These are phyloP conservation scores for Acheta domesticus DNA, from an alignment of 2,888 invertebrate species.

Conservation along the genomic window DNA sequence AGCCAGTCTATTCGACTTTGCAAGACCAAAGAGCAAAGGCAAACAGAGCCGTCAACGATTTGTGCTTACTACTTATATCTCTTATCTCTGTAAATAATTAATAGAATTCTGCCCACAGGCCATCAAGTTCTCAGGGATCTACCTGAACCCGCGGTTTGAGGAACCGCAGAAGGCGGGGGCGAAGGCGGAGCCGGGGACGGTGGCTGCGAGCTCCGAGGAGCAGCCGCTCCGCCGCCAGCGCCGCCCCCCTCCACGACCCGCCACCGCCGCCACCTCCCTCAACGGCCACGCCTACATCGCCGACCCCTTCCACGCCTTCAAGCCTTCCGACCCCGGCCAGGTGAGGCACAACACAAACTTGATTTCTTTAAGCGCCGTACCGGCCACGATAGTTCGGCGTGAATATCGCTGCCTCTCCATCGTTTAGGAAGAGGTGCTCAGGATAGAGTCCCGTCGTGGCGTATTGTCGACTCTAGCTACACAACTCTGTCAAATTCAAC, in stretches of 20 bases:
- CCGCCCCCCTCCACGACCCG: neutral
- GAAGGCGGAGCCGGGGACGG: neutral
- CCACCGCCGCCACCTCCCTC: neutral
- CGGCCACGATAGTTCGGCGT: no score
- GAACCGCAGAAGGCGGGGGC: neutral
- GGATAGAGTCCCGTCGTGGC: no score
- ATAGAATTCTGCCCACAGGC: neutral
- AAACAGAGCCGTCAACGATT: no score
- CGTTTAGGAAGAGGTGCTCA: no score
- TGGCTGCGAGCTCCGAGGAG: neutral
- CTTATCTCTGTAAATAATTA: no score
- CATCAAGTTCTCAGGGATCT: neutral
- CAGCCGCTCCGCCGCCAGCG: neutral
- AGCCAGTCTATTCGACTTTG: no score
- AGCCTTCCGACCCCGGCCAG: constrained; percentile 50
- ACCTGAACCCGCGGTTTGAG: neutral
- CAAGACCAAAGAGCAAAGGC: no score
- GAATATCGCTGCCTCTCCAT: no score
- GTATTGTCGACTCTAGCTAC: no score
- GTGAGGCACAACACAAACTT: neutral
- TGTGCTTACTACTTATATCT: no score
- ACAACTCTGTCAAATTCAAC: no score
- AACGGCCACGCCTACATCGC: constrained; percentile 45
- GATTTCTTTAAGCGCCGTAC: neutral
- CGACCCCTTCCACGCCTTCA: constrained; percentile 67